These are phyloP conservation scores for Podarcis muralis DNA, from an alignment of 2,113 vertebrate genomes.

Conservation along the genomic window DNA sequence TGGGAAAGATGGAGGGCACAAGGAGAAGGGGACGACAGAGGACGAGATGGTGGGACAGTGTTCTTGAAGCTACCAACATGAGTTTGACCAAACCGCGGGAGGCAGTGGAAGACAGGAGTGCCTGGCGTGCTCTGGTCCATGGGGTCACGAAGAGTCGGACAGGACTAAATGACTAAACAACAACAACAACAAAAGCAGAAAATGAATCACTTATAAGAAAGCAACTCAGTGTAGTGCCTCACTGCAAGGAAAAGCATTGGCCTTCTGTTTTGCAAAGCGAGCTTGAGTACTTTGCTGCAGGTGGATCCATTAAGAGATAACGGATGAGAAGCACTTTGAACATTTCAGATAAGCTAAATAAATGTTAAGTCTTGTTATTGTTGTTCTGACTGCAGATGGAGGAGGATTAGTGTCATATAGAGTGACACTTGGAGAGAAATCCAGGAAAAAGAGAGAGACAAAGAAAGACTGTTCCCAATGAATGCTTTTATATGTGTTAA, in stretches of 20 bases:
- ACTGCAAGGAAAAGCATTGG: not conserved
- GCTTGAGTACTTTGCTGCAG: not conserved
- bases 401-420: constrained; percentile 50
- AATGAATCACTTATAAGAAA: not conserved
- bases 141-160: too few species aligned
- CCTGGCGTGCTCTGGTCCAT: too few species aligned
- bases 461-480: constrained; percentile 5
- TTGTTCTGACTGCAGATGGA: not conserved
- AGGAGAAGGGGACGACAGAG: too few species aligned
- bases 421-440: not conserved
- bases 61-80: too few species aligned
- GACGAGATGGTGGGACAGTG: too few species aligned
- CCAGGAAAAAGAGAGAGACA: not conserved
- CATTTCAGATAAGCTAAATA: not conserved
- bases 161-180: too few species aligned
- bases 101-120: too few species aligned
- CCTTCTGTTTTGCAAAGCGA: not conserved
- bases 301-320: not conserved
- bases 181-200: not conserved
- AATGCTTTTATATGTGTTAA: constrained; percentile 41
- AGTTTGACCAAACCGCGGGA: too few species aligned
- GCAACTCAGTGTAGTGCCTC: too few species aligned
- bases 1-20: too few species aligned
- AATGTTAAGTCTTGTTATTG: not conserved
- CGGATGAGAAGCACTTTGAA: not conserved